Percentiles rank a stretch among this genome's conserved stretches.
Evolutionary conservation across 1,140 invertebrate species (phyloP).

Genomic region (Meloidogyne floridensis): DNA sequence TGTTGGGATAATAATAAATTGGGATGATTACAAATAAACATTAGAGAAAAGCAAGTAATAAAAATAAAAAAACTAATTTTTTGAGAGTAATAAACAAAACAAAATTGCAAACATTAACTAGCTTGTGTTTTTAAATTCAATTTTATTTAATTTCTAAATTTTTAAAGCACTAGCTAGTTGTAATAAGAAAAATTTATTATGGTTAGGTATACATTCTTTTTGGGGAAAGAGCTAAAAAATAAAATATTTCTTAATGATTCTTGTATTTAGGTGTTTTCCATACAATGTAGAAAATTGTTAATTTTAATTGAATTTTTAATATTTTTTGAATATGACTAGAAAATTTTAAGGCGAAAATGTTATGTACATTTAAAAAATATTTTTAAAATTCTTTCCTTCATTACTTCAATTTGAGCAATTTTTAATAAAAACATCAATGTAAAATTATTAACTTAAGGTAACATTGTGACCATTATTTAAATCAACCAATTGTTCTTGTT

Average conservation of each 20-base stretch:
- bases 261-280: neutral
- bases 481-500: slow-evolving; percentile 50
- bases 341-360: neutral
- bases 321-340: neutral
- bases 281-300: neutral
- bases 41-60: neutral
- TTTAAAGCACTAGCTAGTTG: neutral
- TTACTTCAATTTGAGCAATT: neutral
- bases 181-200: neutral
- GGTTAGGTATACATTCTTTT: neutral
- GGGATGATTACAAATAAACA: neutral
- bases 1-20: neutral
- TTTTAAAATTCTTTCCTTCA: neutral
- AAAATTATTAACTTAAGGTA: neutral
- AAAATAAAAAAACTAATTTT: neutral
- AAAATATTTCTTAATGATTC: neutral
- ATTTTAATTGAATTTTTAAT: too few species aligned
- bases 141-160: neutral
- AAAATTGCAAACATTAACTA: neutral
- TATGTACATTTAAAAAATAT: neutral
- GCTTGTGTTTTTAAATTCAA: neutral
- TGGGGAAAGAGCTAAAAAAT: neutral
- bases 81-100: neutral
- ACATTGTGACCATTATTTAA: slow-evolving; percentile 33
- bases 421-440: neutral